Evolutionary conservation across 2,113 vertebrate species (phyloP).

Genomic region (Argyrosomus japonicus): DNA sequence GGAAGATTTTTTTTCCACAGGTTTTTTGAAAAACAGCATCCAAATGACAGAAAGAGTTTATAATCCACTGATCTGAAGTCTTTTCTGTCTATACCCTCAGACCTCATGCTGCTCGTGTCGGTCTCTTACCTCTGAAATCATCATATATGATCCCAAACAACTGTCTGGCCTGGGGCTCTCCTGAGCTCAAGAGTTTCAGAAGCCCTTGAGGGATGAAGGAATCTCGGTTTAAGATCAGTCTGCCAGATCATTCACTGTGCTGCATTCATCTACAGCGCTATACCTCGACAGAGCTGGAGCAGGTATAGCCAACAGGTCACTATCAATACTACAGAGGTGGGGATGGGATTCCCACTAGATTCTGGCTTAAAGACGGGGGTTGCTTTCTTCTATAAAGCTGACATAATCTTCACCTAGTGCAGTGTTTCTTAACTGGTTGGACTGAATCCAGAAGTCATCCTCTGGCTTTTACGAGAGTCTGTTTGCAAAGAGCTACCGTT

Average conservation of each 20-base stretch:
- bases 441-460: slow-evolving; percentile 30
- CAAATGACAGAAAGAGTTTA: slow-evolving; percentile 9
- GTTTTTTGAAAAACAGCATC: slow-evolving; percentile 21
- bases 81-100: slow-evolving; percentile 9
- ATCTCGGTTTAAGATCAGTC: slow-evolving; percentile 62
- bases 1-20: slow-evolving; percentile 70
- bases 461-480: slow-evolving; percentile 4
- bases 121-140: slow-evolving; percentile 90
- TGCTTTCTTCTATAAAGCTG: slow-evolving; percentile 49
- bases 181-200: slow-evolving; percentile 88
- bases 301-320: slow-evolving; percentile 30
- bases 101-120: slow-evolving; percentile 5
- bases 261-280: slow-evolving; percentile 18
- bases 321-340: slow-evolving; percentile 35
- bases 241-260: slow-evolving; percentile 19
- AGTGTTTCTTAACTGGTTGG: slow-evolving; percentile 50
- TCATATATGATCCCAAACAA: slow-evolving; percentile 87
- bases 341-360: slow-evolving; percentile 28
- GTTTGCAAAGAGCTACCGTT: neutral
- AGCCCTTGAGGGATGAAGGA: slow-evolving; percentile 83
- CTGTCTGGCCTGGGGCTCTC: slow-evolving; percentile 87
- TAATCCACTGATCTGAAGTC: slow-evolving; percentile 37
- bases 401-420: slow-evolving; percentile 20
- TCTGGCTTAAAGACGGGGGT: slow-evolving; percentile 21
- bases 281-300: slow-evolving; percentile 46